Evolutionary conservation across 1,140 invertebrate genomes (phyloP).

Genomic region (Drosophila simulans): DNA sequence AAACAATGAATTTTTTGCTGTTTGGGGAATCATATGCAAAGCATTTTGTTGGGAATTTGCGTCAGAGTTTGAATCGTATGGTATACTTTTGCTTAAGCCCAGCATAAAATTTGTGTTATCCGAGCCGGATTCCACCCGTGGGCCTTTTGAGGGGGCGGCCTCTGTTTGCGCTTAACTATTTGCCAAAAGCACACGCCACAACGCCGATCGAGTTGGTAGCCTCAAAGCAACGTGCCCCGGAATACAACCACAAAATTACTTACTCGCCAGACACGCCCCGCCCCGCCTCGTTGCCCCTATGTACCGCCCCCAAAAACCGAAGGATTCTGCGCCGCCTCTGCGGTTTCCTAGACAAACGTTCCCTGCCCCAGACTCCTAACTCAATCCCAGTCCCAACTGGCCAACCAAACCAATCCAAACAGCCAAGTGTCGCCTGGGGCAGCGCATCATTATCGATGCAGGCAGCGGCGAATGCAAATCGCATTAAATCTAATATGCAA

Average conservation of each 20-base stretch:
- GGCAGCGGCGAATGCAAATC: conserved; percentile 66
- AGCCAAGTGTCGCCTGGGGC: conserved; percentile 38
- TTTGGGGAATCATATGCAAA: conserved; percentile 44
- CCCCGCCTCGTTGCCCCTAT: neutral
- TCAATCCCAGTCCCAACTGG: conserved; percentile 7
- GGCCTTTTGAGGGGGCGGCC: conserved; percentile 5
- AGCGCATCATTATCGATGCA: conserved; percentile 59
- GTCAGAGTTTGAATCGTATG: conserved; percentile 28
- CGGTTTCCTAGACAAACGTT: conserved; percentile 51
- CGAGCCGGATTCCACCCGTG: conserved; percentile 3
- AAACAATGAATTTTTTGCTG: conserved; percentile 39
- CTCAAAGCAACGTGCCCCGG: conserved; percentile 79
- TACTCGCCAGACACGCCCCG: conserved; percentile 57
- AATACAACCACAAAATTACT: conserved; percentile 77
- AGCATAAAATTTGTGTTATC: conserved; percentile 61
- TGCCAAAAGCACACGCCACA: conserved; percentile 40
- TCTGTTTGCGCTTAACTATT: conserved; percentile 63
- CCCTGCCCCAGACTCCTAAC: conserved; percentile 5
- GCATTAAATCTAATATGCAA: conserved; percentile 79
- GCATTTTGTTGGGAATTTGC: conserved; percentile 73
- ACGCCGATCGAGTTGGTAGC: conserved; percentile 49
- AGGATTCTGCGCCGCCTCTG: conserved; percentile 28
- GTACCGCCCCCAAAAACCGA: neutral
- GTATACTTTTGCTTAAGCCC: conserved; percentile 30
- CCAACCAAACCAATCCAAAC: conserved; percentile 40